phyloP scores from a whole-genome alignment of 2,888 invertebrate species.

The Caenorhabditis sp. region DNA sequence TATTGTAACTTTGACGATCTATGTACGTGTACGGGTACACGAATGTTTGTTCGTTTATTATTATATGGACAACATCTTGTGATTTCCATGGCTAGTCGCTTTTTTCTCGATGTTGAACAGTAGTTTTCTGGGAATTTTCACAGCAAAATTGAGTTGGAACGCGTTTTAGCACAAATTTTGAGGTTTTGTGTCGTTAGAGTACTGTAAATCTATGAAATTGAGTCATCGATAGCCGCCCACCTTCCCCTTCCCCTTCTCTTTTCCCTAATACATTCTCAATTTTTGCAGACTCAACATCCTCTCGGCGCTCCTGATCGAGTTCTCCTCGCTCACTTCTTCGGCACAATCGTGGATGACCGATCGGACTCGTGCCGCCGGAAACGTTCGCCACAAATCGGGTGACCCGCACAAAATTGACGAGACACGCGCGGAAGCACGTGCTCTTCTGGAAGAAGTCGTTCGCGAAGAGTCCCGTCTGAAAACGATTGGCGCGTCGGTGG shows the following conservation, averaged over 20 bases:
- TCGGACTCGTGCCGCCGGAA: slow-evolving; percentile 59
- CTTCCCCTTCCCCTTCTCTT: no score
- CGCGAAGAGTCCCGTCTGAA: slow-evolving; percentile 55
- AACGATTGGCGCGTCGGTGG: slow-evolving; percentile 56
- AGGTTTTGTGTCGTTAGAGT: no score
- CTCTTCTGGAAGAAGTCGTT: slow-evolving; percentile 56
- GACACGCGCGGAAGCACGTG: slow-evolving; percentile 41
- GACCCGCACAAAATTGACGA: slow-evolving; percentile 58
- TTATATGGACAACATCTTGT: neutral
- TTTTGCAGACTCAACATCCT: slow-evolving; percentile 69
- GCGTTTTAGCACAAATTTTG: no score
- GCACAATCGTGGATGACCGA: slow-evolving; percentile 76
- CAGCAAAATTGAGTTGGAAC: no score
- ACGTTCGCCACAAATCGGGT: slow-evolving; percentile 65
- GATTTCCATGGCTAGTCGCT: neutral
- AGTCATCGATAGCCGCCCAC: no score
- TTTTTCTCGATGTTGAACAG: no score
- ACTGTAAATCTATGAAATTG: no score
- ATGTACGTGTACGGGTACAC: neutral
- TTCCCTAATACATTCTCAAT: neutral
- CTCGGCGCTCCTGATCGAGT: slow-evolving; percentile 71
- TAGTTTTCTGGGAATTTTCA: no score
- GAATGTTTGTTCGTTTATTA: neutral
- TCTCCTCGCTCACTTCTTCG: slow-evolving; percentile 68
- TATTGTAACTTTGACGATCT: slow-evolving; percentile 12